Evolutionary conservation across 2,888 invertebrate species (phyloP).

Genomic region (Caradrina kadenii): DNA sequence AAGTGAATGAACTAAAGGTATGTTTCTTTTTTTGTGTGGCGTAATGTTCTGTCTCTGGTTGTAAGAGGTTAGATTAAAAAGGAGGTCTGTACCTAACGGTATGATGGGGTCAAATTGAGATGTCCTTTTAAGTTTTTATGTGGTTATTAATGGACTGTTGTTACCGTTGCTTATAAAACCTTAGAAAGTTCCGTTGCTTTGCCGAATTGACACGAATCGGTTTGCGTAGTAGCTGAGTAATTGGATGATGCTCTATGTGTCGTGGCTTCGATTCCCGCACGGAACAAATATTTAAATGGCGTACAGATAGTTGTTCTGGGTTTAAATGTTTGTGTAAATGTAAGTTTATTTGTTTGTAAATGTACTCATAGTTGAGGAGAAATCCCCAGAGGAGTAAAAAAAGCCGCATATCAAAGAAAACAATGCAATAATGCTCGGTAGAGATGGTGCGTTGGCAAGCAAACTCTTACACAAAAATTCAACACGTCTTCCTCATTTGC

Average conservation of each 20-base stretch:
- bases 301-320: no score
- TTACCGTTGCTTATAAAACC: not conserved
- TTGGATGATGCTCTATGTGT: no score
- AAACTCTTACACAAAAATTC: slow-evolving; percentile 4
- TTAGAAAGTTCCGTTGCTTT: not conserved
- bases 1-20: slow-evolving; percentile 38
- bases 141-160: not conserved
- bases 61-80: slow-evolving; percentile 34
- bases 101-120: slow-evolving; percentile 6
- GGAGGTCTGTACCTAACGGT: slow-evolving; percentile 30
- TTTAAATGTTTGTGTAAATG: no score
- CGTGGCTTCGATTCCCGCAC: no score
- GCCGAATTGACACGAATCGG: not conserved
- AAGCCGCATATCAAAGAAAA: no score
- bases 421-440: no score
- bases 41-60: slow-evolving; percentile 4
- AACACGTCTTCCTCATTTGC: slow-evolving; percentile 31
- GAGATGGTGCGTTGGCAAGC: not conserved
- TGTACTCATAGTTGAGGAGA: no score
- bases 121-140: slow-evolving; percentile 9
- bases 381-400: no score
- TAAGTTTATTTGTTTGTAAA: no score
- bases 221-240: no score
- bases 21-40: slow-evolving; percentile 7
- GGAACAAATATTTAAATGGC: no score